Evolutionary conservation across 2,888 invertebrate genomes (phyloP).

Genomic region (Brenthis hecate): DNA sequence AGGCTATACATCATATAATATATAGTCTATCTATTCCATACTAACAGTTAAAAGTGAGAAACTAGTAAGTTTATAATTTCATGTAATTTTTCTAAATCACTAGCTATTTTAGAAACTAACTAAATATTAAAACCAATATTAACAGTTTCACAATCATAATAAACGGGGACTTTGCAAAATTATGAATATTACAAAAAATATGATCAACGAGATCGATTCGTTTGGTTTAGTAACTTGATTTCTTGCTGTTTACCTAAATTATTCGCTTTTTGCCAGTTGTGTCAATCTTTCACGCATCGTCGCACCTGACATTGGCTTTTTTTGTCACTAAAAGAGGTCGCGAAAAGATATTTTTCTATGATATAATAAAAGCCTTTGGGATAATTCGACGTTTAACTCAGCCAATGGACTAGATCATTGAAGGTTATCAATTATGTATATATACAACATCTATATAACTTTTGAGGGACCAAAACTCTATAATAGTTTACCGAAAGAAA

Average conservation of each 20-base stretch:
- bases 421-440: constrained; percentile 30
- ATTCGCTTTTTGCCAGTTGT: constrained; percentile 74
- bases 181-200: constrained; percentile 51
- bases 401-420: constrained; percentile 38
- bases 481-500: too few relatives aligned
- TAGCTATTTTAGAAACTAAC: too few relatives aligned
- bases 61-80: too few relatives aligned
- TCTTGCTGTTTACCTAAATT: constrained; percentile 79
- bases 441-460: background rate
- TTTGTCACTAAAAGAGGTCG: constrained; percentile 66
- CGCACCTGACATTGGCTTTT: constrained; percentile 72
- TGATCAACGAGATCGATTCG: constrained; percentile 48
- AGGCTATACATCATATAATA: too few relatives aligned
- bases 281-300: constrained; percentile 75
- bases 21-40: too few relatives aligned
- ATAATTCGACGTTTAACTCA: constrained; percentile 35
- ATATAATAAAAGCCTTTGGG: constrained; percentile 45
- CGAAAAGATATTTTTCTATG: constrained; percentile 52
- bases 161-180: constrained; percentile 39
- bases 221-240: constrained; percentile 72
- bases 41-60: too few relatives aligned
- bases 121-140: background rate
- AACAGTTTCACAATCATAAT: constrained; percentile 32
- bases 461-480: too few relatives aligned
- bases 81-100: too few relatives aligned